Conservation (phyloP, 2,888 invertebrate species). For the Callyntrura guangdongensis region DNA sequence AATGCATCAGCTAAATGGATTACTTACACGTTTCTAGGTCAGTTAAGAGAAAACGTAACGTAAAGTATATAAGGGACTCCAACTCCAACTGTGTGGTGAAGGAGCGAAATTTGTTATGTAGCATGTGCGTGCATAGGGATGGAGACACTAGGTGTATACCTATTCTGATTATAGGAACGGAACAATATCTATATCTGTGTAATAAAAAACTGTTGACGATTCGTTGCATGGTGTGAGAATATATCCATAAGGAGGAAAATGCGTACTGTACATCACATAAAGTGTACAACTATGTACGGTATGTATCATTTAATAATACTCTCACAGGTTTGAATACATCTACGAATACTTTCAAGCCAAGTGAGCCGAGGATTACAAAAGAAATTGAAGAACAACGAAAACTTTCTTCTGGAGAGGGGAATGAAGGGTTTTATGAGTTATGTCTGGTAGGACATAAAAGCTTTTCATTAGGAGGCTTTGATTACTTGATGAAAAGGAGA, state of each 20-base stretch:
- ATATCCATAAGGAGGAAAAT: too few species aligned
- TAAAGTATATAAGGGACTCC: too few species aligned
- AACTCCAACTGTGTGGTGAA: too few species aligned
- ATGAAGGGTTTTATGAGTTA: slow-evolving; percentile 68
- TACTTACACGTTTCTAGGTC: slow-evolving; percentile 74
- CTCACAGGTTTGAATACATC: not conserved
- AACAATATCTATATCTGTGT: too few species aligned
- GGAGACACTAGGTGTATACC: too few species aligned
- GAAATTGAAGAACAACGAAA: slow-evolving; percentile 40
- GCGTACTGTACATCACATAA: too few species aligned
- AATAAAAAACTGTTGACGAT: too few species aligned
- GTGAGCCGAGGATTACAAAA: slow-evolving; percentile 42
- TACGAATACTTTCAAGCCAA: slow-evolving; percentile 48
- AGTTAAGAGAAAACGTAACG: slow-evolving; percentile 66
- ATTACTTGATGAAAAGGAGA: slow-evolving; percentile 62
- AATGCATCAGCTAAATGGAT: slow-evolving; percentile 75
- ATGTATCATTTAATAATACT: not conserved
- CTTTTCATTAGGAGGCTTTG: slow-evolving; percentile 66
- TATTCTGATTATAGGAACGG: too few species aligned
- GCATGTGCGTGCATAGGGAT: too few species aligned
- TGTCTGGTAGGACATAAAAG: slow-evolving; percentile 57
- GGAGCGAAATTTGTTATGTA: too few species aligned
- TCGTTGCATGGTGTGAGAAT: too few species aligned
- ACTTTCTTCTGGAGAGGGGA: slow-evolving; percentile 31
- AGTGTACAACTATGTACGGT: not conserved